Conservation (phyloP, 1,140 invertebrate species). For the Eulimnadia texana region DNA sequence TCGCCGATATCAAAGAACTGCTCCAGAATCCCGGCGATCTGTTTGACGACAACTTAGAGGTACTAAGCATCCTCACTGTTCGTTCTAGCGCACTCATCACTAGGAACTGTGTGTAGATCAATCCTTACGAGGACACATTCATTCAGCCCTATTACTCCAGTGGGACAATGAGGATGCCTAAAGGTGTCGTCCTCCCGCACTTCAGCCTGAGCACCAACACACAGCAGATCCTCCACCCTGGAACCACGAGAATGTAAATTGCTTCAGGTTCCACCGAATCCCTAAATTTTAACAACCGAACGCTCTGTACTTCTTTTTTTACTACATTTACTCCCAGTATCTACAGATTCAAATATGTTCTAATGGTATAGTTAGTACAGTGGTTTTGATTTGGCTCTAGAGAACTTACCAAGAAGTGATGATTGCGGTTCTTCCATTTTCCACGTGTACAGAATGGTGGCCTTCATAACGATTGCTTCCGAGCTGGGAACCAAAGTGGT, state of each 20-base stretch:
- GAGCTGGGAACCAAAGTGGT: slow-evolving; percentile 43
- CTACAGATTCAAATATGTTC: too few relatives aligned
- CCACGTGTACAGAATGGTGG: slow-evolving; percentile 60
- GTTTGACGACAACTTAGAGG: slow-evolving; percentile 15
- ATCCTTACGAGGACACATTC: slow-evolving; percentile 25
- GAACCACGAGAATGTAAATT: slow-evolving; percentile 7
- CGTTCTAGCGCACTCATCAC: too few relatives aligned
- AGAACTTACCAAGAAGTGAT: slow-evolving; percentile 35
- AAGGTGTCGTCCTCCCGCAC: slow-evolving; percentile 70
- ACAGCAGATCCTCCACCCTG: slow-evolving; percentile 33
- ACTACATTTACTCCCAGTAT: too few relatives aligned
- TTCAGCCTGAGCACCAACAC: slow-evolving; percentile 54
- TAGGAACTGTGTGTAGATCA: slow-evolving; percentile 22
- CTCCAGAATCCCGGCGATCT: slow-evolving; percentile 10
- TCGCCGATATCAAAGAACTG: slow-evolving; percentile 4
- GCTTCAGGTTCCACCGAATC: not conserved
- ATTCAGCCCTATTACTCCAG: slow-evolving; percentile 45
- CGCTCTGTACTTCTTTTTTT: not conserved
- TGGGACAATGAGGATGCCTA: slow-evolving; percentile 79
- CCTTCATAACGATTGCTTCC: slow-evolving; percentile 25
- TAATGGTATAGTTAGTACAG: too few relatives aligned
- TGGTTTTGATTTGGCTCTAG: too few relatives aligned
- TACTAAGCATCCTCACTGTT: slow-evolving; percentile 14
- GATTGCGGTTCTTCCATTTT: slow-evolving; percentile 58
- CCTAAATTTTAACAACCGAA: slow-evolving; percentile 12